Conservation (phyloP, 2,888 invertebrate genomes). For the Brachypalpus laphriformis region DNA sequence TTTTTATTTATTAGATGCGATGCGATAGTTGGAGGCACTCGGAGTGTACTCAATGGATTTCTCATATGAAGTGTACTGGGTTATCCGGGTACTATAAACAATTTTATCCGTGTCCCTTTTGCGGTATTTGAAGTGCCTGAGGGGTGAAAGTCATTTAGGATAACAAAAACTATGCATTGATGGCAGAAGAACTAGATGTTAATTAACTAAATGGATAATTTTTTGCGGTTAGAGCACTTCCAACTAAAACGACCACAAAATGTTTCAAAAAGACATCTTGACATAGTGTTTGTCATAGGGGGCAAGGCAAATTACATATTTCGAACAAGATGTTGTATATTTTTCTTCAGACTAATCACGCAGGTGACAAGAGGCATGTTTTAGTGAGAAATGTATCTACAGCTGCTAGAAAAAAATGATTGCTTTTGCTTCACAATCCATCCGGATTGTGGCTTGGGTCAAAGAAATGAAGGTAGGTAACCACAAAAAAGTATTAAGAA, state of each 20-base stretch:
- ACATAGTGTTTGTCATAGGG: background rate
- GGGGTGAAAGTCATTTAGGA: background rate
- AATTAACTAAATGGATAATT: background rate
- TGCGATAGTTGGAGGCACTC: background rate
- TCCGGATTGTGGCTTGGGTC: too few species aligned
- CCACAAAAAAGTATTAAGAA: too few species aligned
- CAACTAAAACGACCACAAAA: background rate
- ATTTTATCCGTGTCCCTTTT: background rate
- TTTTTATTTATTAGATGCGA: conserved; percentile 6
- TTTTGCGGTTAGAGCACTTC: background rate
- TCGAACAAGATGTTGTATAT: too few species aligned
- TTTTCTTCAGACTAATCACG: too few species aligned
- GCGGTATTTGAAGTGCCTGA: background rate
- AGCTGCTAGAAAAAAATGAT: too few species aligned
- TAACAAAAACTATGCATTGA: background rate
- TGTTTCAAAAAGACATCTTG: background rate
- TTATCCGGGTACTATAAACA: background rate
- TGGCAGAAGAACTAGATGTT: background rate
- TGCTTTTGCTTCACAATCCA: too few species aligned
- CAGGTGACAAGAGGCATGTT: too few species aligned
- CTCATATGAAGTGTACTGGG: background rate
- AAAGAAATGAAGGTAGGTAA: too few species aligned
- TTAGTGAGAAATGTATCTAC: too few species aligned
- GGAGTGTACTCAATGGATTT: background rate
- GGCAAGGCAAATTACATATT: too few species aligned